phyloP scores from a whole-genome alignment of 2,113 vertebrate genomes.

The Butastur rufipennis region DNA sequence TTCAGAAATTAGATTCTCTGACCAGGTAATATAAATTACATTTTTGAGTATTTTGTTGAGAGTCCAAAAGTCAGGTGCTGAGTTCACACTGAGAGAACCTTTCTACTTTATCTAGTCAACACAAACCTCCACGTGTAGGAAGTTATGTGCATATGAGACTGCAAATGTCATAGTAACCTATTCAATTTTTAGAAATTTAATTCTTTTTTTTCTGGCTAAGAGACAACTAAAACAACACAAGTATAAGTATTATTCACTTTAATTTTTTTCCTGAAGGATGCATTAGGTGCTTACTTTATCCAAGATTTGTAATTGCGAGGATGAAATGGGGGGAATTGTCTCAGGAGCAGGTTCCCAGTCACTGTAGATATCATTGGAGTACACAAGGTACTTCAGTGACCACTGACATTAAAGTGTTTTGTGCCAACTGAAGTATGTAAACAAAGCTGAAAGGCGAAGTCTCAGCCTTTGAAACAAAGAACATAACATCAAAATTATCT shows the following conservation, averaged over 20 bases:
- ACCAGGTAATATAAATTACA: not conserved
- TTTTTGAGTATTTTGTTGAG: not conserved
- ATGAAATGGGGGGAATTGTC: not conserved
- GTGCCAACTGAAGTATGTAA: not conserved
- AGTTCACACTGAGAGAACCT: not conserved
- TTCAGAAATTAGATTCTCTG: not conserved
- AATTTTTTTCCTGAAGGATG: conserved; percentile 1
- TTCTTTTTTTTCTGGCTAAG: not conserved
- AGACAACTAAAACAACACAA: conserved; percentile 33
- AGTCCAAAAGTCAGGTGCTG: not conserved
- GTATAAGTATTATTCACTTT: conserved; percentile 8
- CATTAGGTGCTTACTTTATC: not conserved
- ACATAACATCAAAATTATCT: not conserved
- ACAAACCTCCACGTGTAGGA: not conserved
- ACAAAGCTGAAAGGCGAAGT: not conserved
- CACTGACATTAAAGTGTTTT: not conserved
- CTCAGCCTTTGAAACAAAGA: conserved; percentile 5
- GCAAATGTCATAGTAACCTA: not conserved
- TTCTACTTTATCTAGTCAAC: not conserved
- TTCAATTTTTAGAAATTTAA: not conserved
- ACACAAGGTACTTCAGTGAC: not conserved
- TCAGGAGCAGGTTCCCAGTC: not conserved
- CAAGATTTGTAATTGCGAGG: not conserved
- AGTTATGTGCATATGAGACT: not conserved
- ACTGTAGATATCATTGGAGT: not conserved